phyloP scores from a whole-genome alignment of 2,113 vertebrate genomes.

The Eidolon helvum region DNA sequence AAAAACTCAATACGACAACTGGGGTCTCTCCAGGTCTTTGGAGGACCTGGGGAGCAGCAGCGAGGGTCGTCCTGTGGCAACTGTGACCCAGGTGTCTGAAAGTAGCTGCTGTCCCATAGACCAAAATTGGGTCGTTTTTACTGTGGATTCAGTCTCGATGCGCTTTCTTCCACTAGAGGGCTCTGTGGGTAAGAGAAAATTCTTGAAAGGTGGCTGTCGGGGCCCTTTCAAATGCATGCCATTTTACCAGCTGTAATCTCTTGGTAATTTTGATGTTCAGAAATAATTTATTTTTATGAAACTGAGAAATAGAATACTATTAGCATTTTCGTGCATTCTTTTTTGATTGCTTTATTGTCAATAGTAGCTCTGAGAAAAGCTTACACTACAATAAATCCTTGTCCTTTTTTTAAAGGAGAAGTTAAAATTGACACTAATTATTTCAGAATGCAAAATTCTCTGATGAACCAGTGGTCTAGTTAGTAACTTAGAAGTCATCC shows the following conservation, averaged over 20 bases:
- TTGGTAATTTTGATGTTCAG: not conserved
- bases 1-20: not conserved
- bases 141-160: not conserved
- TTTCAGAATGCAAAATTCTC: not conserved
- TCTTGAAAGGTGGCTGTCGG: not conserved
- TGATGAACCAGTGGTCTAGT: not conserved
- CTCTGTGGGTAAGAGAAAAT: conserved; percentile 33
- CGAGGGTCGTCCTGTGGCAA: not conserved
- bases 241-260: not conserved
- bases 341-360: not conserved
- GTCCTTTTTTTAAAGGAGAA: not conserved
- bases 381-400: not conserved
- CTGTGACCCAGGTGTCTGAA: fast-evolving
- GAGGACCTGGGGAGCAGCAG: no score
- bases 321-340: not conserved
- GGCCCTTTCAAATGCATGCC: not conserved
- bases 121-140: not conserved
- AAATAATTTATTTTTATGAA: not conserved
- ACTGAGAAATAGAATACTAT: not conserved
- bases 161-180: conserved; percentile 65
- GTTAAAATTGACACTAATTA: not conserved
- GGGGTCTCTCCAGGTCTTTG: not conserved
- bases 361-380: not conserved
- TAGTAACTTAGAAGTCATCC: not conserved
- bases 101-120: fast-evolving